Base-by-base conservation (phyloP, 1,140 invertebrate genomes). In the Callitettix versicolor region DNA sequence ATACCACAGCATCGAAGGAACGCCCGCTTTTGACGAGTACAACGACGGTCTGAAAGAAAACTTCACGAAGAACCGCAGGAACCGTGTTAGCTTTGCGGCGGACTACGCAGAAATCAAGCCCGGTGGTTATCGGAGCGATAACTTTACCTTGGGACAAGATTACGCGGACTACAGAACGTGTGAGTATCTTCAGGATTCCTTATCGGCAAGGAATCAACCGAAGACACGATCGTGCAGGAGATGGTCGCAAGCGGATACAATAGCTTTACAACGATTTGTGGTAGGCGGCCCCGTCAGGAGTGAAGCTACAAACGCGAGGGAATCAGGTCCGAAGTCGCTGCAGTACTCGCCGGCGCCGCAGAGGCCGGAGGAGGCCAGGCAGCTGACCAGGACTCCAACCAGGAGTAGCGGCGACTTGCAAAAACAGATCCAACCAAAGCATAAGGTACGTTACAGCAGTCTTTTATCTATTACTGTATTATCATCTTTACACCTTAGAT, bases 301-400 rank as follows among this genome's bases (percentile, higher is more conserved):
- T 69, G 3, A 68, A 67, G 11, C 63, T 67, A 1, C 64, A 67
- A 47, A 64, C 68, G 30, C 53, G 55, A 24, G 50, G 48, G 58
- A 55, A 50, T 40, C 55, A 7, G 44, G 53, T 17, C 42, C 55
- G 38, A 33, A 49, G 33, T 55, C 64, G 24, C 24, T 59, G 60
- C 22, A 30, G 17, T 17, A 18, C 46, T 56, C 17, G 42, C 47
- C 14, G 53, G 40, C 48, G 66, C 65, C 3, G 63, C 69, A 0
- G 60, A 70, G 55, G 65, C 71, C 41, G 71, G 72, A 43, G 73
- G 70, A 47, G 73, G 71, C 1, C 71, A 72, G 50, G 2, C 41
- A 48, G 3, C 50, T 6, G 22, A 41, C 12, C 41, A 46, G 26
- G 33, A 17, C 21, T 48, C 41, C 17, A 26, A 38, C 26, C 11